Evolutionary conservation across 2,113 vertebrate species (phyloP), one percentile per base, ranked within the genome.

Genomic region (Girardinichthys multiradiatus): DNA sequence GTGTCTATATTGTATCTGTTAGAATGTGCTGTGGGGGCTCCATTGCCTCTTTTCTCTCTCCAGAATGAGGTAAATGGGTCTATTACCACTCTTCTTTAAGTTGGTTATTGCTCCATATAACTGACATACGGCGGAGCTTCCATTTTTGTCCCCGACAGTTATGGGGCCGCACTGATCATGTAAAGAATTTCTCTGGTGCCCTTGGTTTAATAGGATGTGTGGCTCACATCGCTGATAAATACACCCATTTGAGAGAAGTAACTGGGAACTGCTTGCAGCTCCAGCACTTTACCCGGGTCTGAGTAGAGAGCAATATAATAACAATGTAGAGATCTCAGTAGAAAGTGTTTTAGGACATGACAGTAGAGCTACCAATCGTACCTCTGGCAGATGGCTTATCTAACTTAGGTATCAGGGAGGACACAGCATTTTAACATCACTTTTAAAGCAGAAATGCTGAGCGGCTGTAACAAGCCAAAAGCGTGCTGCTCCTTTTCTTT

Each of bases 151-250:
- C 77, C 76, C 51, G 93, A 94, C 93, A 93, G 92, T 94, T 94
- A 94, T 94, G 92, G 91, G 91, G 84, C 91, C 82, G 85, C 62
- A 80, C 89, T 90, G 93, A 93, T 93, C 86, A 92, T 91, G 90
- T 94, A 91, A 94, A 88, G 89, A 90, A 94, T 94, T 87, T 91
- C 90, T 91, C 86, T 72, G 72, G 86, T 94, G 94, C 92, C 94
- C 93, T 95, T 95, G 94, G 91, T 92, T 93, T 95, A 93, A 94
- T 94, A 92, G 92, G 87, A 87, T 90, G 91, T 91, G 90, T 93
- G 92, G 92, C 92, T 91, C 79, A 88, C 89, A 88, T 88, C 87
- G 81, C 90, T 94, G 92, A 93, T 93, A 93, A 92, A 94, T 92
- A 93, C 87, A 85, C 85, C 90, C 85, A 90, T 92, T 92, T 90